These are phyloP conservation scores for Phymorhynchus buccinoides DNA, from an alignment of 1,140 invertebrate genomes.

Conservation along the genomic window DNA sequence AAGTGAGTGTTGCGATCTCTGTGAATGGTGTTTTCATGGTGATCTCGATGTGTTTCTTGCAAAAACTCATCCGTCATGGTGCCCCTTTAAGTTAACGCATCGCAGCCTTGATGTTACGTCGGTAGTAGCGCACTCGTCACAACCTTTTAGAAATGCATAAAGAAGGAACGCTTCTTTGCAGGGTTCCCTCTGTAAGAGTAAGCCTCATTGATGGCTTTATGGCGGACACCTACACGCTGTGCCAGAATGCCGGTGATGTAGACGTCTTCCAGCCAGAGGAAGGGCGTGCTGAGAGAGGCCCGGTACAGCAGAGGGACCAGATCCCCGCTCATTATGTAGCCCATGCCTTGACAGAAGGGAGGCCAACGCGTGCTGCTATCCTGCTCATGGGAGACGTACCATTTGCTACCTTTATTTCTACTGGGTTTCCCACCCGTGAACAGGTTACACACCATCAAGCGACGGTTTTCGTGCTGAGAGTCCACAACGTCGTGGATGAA, in stretches of 20 bases:
- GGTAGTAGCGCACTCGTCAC: no score
- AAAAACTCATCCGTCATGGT: no score
- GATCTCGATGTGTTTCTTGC: no score
- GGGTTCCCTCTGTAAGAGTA: constrained; percentile 42
- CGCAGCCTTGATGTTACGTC: no score
- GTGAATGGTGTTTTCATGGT: no score
- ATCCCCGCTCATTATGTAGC: constrained; percentile 69
- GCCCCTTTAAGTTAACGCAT: no score
- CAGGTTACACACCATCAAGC: constrained; percentile 62
- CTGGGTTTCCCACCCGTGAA: constrained; percentile 64
- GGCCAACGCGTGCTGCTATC: constrained; percentile 71
- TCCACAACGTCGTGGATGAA: constrained; percentile 74
- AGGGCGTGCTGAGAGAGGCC: constrained; percentile 59
- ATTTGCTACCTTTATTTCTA: constrained; percentile 71
- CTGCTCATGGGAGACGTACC: constrained; percentile 70
- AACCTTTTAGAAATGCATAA: no score
- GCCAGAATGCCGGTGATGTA: constrained; percentile 71
- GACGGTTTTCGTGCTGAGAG: not conserved
- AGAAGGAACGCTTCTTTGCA: no score
- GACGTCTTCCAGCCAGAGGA: constrained; percentile 73
- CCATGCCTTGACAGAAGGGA: constrained; percentile 73
- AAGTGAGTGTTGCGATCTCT: no score
- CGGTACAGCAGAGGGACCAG: constrained; percentile 65
- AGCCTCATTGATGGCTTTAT: constrained; percentile 52
- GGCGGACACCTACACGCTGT: constrained; percentile 48